A percentile compares a stretch with the other conserved stretches of the same genome.
Conservation (phyloP, 2,888 invertebrate genomes). For the Branchellion lobata region DNA sequence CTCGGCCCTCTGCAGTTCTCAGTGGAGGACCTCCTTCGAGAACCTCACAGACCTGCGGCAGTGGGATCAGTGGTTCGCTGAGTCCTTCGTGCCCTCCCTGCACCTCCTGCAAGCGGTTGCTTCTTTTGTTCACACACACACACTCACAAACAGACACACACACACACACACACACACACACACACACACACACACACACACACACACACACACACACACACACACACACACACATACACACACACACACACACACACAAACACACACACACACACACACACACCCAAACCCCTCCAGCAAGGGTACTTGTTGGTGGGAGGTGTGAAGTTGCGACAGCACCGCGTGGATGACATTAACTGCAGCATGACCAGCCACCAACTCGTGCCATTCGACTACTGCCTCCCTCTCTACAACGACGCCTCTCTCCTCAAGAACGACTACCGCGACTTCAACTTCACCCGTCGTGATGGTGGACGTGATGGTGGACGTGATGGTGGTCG, state of each 20-base stretch:
- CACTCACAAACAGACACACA: neutral
- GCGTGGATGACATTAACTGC: slow-evolving; percentile 53
- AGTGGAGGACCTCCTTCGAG: neutral
- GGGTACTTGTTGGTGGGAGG: slow-evolving; percentile 55
- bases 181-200: neutral
- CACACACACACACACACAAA: neutral
- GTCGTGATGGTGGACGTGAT: neutral
- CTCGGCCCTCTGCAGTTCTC: neutral
- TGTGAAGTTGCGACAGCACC: slow-evolving; percentile 56
- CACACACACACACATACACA: neutral
- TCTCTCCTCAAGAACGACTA: neutral
- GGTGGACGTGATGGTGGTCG: neutral
- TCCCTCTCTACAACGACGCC: slow-evolving; percentile 30
- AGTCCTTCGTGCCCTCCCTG: neutral
- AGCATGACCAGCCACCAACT: neutral
- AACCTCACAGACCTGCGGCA: slow-evolving; percentile 11
- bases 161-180: neutral
- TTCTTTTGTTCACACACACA: neutral
- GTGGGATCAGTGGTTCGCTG: slow-evolving; percentile 29
- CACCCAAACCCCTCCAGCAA: neutral
- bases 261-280: neutral
- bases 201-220: neutral
- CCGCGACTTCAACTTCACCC: neutral
- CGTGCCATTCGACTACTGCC: neutral
- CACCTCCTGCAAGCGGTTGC: neutral